Conservation (phyloP, 2,113 vertebrate genomes). For the Elachura formosa region DNA sequence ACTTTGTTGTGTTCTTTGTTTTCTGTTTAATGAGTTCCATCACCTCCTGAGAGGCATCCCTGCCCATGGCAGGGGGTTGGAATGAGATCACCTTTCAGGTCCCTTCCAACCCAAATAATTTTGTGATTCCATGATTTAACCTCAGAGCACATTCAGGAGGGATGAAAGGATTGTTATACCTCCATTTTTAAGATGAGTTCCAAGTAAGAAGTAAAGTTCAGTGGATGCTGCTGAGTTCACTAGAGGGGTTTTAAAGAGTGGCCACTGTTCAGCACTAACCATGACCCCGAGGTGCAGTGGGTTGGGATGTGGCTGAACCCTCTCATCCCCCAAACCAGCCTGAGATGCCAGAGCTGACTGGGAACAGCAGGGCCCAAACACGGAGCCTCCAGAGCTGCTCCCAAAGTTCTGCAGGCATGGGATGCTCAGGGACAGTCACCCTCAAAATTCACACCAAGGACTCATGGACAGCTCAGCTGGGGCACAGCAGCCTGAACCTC, state of each 20-base stretch:
- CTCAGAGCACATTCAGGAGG: neutral
- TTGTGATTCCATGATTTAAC: neutral
- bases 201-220: neutral
- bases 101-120: neutral
- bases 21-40: neutral
- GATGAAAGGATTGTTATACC: neutral
- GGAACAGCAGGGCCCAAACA: neutral
- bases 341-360: neutral
- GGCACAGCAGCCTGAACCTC: neutral
- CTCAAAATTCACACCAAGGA: neutral
- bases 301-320: neutral
- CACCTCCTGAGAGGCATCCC: neutral
- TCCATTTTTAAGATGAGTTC: neutral
- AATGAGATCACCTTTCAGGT: neutral
- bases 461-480: neutral
- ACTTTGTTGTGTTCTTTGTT: neutral
- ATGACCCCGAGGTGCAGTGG: neutral
- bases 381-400: neutral
- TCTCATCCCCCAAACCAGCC: neutral
- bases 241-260: neutral
- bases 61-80: neutral
- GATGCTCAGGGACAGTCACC: rapidly evolving
- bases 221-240: neutral
- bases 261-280: neutral
- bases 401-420: neutral